Base-by-base conservation (phyloP, 2,888 invertebrate species). In the Dynastes grantii region DNA sequence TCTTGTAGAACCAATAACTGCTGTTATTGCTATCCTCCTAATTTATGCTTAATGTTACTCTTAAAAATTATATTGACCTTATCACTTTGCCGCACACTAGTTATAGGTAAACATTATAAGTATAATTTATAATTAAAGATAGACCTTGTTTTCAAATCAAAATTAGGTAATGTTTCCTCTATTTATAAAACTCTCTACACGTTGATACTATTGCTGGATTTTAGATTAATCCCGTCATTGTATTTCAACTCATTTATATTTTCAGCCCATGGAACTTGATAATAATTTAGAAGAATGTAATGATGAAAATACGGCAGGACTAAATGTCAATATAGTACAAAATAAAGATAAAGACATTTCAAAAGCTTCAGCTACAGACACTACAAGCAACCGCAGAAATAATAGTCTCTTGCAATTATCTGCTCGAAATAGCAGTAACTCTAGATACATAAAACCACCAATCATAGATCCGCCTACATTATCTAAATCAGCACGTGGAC, bases 381-480 rank as follows among this genome's bases (percentile, higher is more conserved):
- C 8, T 63, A 63, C 13, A 13, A 4, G 11, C 27, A 32, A 4
- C 27, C 9, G 63, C 1, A 32, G 29, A 32, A 32, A 13, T 29
- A 61, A 61, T 13, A 29, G 5, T 63, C 63, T 13, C 4, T 61
- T n/a, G 11, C 63, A 63, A 29, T 13, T 29, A 13, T 32, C 68
- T 32, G 29, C 5, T 16, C 6, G 13, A 71, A 53, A 6, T 9
- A 65, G 6, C 32, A 3, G 2, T n/a, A 11, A 1, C 2, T 29
- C 75, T 9, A 78, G 77, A 76, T 83, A 79, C 51, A 79, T 70
- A 40, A 84, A 81, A 79, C 84, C 84, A n/a, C 83, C 82, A 8
- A 81, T 87, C 37, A 81, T 85, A 29, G 84, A 85, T 76, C 84
- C 78, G 80, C 86, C 81, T 81, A 77, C 78, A 78, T 83, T 71